A percentile compares a stretch with the other conserved stretches of the same genome.
phyloP scores from a whole-genome alignment of 2,797 vertebrate genomes.

The Bradypodion pumilum region DNA sequence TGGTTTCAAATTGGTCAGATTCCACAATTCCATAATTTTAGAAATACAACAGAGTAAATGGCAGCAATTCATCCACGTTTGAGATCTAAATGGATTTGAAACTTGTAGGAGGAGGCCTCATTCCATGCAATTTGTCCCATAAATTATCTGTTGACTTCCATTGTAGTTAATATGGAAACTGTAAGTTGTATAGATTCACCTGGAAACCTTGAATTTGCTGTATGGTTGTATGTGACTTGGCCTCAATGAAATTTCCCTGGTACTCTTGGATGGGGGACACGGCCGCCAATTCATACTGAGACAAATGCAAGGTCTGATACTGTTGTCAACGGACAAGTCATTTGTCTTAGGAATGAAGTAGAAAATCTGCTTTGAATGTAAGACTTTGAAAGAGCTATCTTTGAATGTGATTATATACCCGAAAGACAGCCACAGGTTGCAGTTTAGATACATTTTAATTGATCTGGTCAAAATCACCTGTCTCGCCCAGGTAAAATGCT shows the following conservation, averaged over 20 bases:
- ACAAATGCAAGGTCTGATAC: not conserved
- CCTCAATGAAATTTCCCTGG: not conserved
- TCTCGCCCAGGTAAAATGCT: not conserved
- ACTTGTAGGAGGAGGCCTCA: not conserved
- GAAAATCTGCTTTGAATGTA: not conserved
- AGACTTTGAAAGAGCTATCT: not conserved
- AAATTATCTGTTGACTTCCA: not conserved
- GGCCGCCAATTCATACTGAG: too few relatives aligned
- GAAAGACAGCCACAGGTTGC: not conserved
- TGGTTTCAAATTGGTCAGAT: not conserved
- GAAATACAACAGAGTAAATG: constrained; percentile 8
- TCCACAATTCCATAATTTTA: constrained; percentile 3
- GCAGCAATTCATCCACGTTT: not conserved
- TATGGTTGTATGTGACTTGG: not conserved
- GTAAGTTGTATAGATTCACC: not conserved
- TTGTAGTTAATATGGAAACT: not conserved
- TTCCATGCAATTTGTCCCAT: constrained; percentile 2
- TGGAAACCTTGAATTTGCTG: not conserved
- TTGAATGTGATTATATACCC: not conserved
- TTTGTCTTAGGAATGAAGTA: not conserved
- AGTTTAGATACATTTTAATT: not conserved
- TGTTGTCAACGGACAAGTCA: not conserved
- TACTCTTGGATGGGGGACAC: too few relatives aligned
- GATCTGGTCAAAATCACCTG: not conserved
- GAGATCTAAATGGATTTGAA: not conserved